These are phyloP conservation scores for Periparus ater DNA, from an alignment of 2,797 vertebrate genomes.

Conservation along the genomic window DNA sequence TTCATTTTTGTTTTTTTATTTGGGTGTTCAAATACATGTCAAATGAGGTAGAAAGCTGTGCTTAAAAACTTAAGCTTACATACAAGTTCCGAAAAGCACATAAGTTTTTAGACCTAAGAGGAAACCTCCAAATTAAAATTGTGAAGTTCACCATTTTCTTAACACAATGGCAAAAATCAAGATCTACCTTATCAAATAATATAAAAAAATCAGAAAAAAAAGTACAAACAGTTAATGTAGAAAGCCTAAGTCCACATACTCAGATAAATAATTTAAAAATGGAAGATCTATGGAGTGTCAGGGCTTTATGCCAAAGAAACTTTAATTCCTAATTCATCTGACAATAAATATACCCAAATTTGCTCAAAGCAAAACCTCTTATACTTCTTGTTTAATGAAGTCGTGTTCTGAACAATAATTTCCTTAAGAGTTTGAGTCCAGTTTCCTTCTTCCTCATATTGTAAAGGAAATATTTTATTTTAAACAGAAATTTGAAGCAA, in stretches of 20 bases:
- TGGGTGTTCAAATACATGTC: background rate
- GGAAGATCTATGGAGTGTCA: background rate
- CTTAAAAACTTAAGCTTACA: background rate
- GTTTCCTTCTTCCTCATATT: background rate
- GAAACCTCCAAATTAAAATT: background rate
- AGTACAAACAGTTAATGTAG: background rate
- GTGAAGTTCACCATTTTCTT: background rate
- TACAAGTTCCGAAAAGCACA: background rate
- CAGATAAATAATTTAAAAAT: background rate
- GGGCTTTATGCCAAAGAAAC: background rate
- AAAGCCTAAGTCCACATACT: background rate
- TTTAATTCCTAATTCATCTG: background rate
- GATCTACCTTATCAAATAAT: background rate
- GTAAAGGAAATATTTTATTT: background rate
- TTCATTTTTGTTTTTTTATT: background rate
- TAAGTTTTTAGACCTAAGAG: background rate
- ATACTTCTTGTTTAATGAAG: background rate
- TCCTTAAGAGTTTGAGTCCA: background rate
- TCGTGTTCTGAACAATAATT: background rate
- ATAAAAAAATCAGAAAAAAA: background rate
- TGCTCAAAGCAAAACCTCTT: background rate
- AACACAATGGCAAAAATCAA: background rate
- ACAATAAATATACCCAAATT: background rate
- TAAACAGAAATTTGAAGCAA: background rate
- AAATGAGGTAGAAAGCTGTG: background rate